Evolutionary conservation across 2,113 vertebrate genomes (phyloP).

Genomic region (mouse (Mus musculus)): GRCm39 chr2:50294501-50295000

Average conservation of each 20-base stretch:
- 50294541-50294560: neutral
- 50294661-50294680: constrained; percentile 34
- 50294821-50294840: too few species aligned
- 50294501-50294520: constrained; percentile 5
- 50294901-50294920: too few species aligned
- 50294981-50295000: neutral
- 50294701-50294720: constrained; percentile 33
- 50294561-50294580: neutral
- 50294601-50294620: neutral
- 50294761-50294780: neutral
- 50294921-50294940: too few species aligned
- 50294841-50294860: too few species aligned
- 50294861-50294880: too few species aligned
- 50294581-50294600: constrained; percentile 19
- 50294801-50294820: neutral
- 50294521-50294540: neutral
- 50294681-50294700: neutral
- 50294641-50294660: constrained; percentile 12
- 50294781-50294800: neutral
- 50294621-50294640: neutral
- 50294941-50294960: neutral
- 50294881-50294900: too few species aligned
- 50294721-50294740: neutral
- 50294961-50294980: neutral
- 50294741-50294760: neutral